Base-by-base conservation (phyloP, 2,113 vertebrate species). In the Thamnaconus septentrionalis region DNA sequence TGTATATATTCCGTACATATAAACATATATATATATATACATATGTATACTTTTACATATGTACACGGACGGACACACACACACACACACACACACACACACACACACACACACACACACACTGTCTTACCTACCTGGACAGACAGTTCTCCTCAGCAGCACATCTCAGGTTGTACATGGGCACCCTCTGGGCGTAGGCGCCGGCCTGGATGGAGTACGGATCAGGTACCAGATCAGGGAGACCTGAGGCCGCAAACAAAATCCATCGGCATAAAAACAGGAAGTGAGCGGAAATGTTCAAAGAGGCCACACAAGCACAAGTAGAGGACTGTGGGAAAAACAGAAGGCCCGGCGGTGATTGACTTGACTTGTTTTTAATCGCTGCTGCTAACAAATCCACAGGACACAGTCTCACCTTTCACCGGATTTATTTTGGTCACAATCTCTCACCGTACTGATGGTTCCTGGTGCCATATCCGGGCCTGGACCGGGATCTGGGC, bases 131-230 rank as follows among this genome's bases (percentile, higher is more conserved):
- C 43, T 92, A 98, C 97, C 97, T 98, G 80, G 97, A 95, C 85
- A 99, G 87, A 76, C 97, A 99, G 90, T 98, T 98, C 75, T 99
- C 97, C 80, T 99, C 97, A 0, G 96, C 94, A 3, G 97, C 96
- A 74, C 97, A 99, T 75, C 97, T 92, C 85, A 99, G 87, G 86
- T 95, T 98, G 86, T 99, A 99, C 96, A 99, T 98, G 1, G 96
- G 91, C 82, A 93, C 92, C 82, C 93, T 95, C 83, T 99, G 97
- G 65, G 93, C 95, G 1, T 98, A 99, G 0, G 93, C 94, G 46
- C 96, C 95, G 41, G 96, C 92, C 84, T 99, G 97, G 69, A 99
- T 96, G 86, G 96, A 98, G 89, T 98, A 98, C 0, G 97, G 94
- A 80, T 99, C 97, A 47, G 95, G 94, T 48, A 99, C 94, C 64